These are phyloP conservation scores for Physella acuta DNA, from an alignment of 1,140 invertebrate genomes.

Conservation along the genomic window DNA sequence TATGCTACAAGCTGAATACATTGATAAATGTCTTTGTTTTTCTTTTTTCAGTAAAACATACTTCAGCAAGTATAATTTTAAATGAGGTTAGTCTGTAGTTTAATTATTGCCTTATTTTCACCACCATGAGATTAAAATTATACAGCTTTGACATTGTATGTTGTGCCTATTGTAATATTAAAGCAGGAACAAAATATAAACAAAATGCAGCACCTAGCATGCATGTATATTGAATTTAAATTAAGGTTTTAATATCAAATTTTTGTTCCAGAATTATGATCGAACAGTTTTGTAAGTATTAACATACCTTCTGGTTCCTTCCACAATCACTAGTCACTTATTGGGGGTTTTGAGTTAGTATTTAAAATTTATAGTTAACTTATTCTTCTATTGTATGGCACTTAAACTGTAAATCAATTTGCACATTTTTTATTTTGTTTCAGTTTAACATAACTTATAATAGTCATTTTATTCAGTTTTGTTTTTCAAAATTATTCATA, in stretches of 20 bases:
- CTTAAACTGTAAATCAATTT: background rate
- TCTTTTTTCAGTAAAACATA: constrained; percentile 22
- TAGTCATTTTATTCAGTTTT: background rate
- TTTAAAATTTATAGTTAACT: background rate
- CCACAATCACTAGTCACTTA: constrained; percentile 1
- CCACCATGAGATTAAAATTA: background rate
- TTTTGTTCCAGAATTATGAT: constrained; percentile 20
- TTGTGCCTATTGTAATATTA: background rate
- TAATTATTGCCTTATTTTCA: background rate
- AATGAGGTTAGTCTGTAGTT: constrained; percentile 16
- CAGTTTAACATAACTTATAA: background rate
- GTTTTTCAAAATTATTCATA: no score
- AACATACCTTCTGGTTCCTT: background rate
- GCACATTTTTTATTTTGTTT: background rate
- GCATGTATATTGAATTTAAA: background rate
- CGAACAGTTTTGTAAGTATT: constrained; percentile 20
- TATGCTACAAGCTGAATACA: background rate
- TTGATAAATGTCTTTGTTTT: background rate
- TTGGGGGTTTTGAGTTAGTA: background rate
- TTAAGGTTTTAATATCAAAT: background rate
- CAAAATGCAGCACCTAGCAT: background rate
- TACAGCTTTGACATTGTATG: background rate
- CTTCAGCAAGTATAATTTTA: constrained; percentile 21
- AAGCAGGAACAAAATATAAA: background rate
- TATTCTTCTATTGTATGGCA: background rate